These are phyloP conservation scores for Trissoscelio sp. DNA, from an alignment of 2,888 invertebrate species.

Conservation along the genomic window DNA sequence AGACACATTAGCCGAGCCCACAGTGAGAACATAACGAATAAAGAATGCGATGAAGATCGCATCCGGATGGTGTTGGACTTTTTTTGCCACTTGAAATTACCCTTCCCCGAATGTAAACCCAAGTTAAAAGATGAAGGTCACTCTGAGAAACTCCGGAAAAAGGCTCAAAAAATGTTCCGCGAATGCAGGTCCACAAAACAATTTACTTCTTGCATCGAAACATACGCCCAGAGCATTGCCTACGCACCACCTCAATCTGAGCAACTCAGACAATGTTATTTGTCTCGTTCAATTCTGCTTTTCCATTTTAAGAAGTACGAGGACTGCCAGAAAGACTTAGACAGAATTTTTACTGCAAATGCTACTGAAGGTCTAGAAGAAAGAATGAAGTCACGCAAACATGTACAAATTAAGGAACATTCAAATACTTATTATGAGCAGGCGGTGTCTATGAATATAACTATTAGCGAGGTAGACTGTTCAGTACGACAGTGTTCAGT, in stretches of 20 bases:
- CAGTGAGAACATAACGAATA: too few relatives aligned
- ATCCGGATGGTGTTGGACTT: too few relatives aligned
- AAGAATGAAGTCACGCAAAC: neutral
- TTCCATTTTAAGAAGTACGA: slow-evolving; percentile 12
- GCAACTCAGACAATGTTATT: neutral
- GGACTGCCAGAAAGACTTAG: slow-evolving; percentile 17
- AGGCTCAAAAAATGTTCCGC: too few relatives aligned
- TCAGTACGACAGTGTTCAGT: neutral
- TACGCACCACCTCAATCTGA: slow-evolving; percentile 11
- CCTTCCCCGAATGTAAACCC: too few relatives aligned
- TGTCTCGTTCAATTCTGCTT: slow-evolving; percentile 12
- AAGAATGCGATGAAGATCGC: too few relatives aligned
- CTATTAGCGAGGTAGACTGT: neutral
- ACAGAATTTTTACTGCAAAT: neutral
- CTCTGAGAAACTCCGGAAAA: too few relatives aligned
- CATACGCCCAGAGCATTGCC: neutral
- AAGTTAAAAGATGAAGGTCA: too few relatives aligned
- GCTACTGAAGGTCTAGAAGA: neutral
- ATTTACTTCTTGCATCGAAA: neutral
- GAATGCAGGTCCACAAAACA: too few relatives aligned
- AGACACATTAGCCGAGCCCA: too few relatives aligned
- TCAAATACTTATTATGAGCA: slow-evolving; percentile 5
- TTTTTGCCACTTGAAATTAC: too few relatives aligned
- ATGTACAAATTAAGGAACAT: slow-evolving; percentile 7
- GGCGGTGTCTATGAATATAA: neutral